phyloP scores from a whole-genome alignment of 2,113 vertebrate genomes.

The Oplegnathus fasciatus region DNA sequence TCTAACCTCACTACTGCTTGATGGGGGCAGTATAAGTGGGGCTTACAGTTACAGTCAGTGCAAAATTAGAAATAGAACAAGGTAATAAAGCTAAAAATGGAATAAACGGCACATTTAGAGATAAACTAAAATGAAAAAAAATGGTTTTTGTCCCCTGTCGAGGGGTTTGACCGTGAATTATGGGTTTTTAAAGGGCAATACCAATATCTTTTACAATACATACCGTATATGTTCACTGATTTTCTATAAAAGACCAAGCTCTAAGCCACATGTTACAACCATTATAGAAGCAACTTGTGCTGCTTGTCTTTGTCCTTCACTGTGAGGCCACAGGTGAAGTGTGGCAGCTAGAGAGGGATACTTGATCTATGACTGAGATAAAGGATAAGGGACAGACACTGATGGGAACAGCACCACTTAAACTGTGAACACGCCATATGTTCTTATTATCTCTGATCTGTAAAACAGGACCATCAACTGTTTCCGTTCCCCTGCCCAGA shows the following conservation, averaged over 20 bases:
- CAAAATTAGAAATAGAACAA: too few species aligned
- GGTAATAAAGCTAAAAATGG: background rate
- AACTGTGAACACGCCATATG: conserved; percentile 12
- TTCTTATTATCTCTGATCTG: conserved; percentile 3
- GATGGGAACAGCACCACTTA: background rate
- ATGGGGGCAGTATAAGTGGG: background rate
- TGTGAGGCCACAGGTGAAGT: background rate
- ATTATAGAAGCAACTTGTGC: background rate
- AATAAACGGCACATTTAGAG: background rate
- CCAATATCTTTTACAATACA: background rate
- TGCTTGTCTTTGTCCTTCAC: conserved; percentile 6
- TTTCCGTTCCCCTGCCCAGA: background rate
- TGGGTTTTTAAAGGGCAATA: background rate
- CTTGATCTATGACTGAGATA: conserved; percentile 24
- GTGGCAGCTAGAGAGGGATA: conserved; percentile 6
- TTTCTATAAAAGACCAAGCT: background rate
- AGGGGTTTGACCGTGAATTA: background rate
- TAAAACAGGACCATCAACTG: background rate
- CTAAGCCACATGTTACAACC: background rate
- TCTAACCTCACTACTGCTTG: background rate
- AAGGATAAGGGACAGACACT: conserved; percentile 2
- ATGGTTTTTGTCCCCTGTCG: background rate
- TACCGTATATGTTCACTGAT: background rate
- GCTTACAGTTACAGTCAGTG: background rate
- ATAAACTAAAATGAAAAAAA: background rate